phyloP scores from a whole-genome alignment of 2,797 vertebrate species.

The Poliocrania exsul region DNA sequence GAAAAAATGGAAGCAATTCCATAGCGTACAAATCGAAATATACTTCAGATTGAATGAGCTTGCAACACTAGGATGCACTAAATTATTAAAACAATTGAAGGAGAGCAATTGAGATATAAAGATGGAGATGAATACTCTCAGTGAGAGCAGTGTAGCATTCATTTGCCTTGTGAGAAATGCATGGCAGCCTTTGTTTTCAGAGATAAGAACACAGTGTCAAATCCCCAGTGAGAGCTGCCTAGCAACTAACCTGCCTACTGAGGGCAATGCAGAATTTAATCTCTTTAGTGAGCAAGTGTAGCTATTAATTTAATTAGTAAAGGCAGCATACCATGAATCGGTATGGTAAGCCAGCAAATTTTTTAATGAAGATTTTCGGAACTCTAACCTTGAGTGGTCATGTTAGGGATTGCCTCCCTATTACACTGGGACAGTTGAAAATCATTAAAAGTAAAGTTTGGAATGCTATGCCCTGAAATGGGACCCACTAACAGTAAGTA shows the following conservation, averaged over 20 bases:
- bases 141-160: constrained; percentile 22
- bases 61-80: constrained; percentile 50
- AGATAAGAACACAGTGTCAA: constrained; percentile 45
- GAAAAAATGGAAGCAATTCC: background rate
- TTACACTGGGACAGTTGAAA: background rate
- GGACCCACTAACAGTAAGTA: background rate
- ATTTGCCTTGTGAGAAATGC: constrained; percentile 37
- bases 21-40: background rate
- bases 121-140: constrained; percentile 32
- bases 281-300: constrained; percentile 73
- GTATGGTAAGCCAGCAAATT: constrained; percentile 40
- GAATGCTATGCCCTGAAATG: background rate
- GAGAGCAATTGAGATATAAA: constrained; percentile 68
- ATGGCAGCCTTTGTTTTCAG: constrained; percentile 7
- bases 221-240: constrained; percentile 63
- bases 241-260: constrained; percentile 66
- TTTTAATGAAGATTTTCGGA: constrained; percentile 67
- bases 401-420: background rate
- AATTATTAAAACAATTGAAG: constrained; percentile 70
- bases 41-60: constrained; percentile 51
- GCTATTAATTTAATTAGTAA: constrained; percentile 81
- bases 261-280: constrained; percentile 66
- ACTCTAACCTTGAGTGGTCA: constrained; percentile 52
- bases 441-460: constrained; percentile 11
- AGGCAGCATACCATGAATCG: constrained; percentile 69